Percentiles rank a stretch among this genome's conserved stretches.
Evolutionary conservation across 2,888 invertebrate species (phyloP).

Genomic region (Aphidoletes aphidimyza): DNA sequence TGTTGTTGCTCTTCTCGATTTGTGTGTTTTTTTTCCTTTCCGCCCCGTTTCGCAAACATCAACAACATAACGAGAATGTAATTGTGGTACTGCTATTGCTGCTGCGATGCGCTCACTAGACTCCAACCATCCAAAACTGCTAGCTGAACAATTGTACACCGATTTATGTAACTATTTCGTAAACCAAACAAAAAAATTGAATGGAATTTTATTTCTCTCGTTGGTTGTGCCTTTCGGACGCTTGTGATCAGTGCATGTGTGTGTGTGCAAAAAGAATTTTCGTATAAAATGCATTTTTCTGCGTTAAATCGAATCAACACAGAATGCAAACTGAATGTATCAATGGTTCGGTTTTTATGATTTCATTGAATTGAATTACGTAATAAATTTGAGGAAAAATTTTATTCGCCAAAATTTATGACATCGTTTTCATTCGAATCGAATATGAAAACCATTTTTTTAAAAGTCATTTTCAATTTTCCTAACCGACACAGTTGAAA

Average conservation of each 20-base stretch:
- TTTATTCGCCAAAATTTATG: constrained; percentile 23
- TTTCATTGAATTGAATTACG: constrained; percentile 20
- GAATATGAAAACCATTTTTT: background rate
- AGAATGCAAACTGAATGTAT: no score
- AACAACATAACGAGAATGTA: constrained; percentile 12
- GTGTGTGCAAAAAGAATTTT: no score
- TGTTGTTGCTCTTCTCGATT: background rate
- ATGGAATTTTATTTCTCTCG: background rate
- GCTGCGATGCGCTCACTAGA: background rate
- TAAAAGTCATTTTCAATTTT: no score
- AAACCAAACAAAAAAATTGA: constrained; percentile 2
- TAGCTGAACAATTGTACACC: constrained; percentile 28
- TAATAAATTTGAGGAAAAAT: background rate
- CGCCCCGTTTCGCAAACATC: constrained; percentile 12
- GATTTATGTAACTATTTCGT: constrained; percentile 49
- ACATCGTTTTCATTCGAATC: background rate
- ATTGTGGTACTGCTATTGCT: constrained; percentile 35
- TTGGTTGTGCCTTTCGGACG: background rate
- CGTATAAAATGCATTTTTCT: background rate
- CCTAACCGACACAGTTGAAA: background rate
- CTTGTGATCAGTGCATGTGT: no score
- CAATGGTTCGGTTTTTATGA: background rate
- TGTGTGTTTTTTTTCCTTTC: background rate
- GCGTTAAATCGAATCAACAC: no score
- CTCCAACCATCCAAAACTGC: background rate